Percentiles rank a stretch among this genome's conserved stretches.
phyloP scores from a whole-genome alignment of 2,113 vertebrate species.

The Vidua macroura region DNA sequence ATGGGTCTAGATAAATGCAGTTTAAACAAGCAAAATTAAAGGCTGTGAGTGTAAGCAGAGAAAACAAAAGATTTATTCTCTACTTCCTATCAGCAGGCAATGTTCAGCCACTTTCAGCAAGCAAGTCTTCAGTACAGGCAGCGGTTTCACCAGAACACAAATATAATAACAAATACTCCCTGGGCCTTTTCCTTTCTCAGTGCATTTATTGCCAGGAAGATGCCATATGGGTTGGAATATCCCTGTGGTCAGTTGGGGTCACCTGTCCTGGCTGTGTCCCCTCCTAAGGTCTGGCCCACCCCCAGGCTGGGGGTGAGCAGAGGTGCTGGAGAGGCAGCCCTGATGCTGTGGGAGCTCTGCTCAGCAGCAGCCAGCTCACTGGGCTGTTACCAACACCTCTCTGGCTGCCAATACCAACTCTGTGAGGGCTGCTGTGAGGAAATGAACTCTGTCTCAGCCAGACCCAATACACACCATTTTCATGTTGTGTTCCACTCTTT shows the following conservation, averaged over 20 bases:
- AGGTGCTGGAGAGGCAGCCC: not conserved
- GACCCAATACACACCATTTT: not conserved
- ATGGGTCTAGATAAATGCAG: not conserved
- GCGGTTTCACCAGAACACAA: accelerated
- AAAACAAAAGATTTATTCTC: not conserved
- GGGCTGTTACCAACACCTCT: not conserved
- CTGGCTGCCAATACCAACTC: not conserved
- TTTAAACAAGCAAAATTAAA: not conserved
- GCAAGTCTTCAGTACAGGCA: not conserved
- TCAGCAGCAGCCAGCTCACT: not conserved
- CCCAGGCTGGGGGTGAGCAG: not conserved
- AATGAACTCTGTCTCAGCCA: not conserved
- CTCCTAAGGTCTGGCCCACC: not conserved
- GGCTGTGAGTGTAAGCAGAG: not conserved
- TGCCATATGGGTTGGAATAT: too few species aligned
- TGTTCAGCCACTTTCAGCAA: not conserved
- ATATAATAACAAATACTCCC: accelerated
- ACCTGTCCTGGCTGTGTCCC: not conserved
- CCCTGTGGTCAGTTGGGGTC: not conserved
- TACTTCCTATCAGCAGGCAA: not conserved
- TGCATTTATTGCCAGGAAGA: not conserved
- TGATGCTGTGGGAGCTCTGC: not conserved
- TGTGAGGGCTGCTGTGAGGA: not conserved
- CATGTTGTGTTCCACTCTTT: not conserved
- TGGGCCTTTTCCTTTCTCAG: not conserved